Percentiles rank a stretch among this genome's conserved stretches.
These are phyloP conservation scores for Morpho helenor DNA, from an alignment of 2,888 invertebrate genomes.

Conservation along the genomic window DNA sequence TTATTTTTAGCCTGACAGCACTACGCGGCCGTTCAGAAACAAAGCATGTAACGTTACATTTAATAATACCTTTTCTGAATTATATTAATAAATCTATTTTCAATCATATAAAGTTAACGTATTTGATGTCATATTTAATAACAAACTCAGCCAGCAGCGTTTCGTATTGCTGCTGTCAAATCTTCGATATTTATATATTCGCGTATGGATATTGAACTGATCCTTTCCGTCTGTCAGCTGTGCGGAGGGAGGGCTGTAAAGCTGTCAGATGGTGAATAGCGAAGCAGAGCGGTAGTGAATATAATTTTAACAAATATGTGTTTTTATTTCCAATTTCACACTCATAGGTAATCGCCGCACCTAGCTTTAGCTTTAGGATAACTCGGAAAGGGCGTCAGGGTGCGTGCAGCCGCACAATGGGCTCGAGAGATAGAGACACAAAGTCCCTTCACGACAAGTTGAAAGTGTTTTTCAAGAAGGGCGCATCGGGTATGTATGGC, in stretches of 20 bases:
- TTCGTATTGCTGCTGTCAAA: no score
- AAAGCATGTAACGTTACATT: no score
- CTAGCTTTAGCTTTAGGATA: slow-evolving; percentile 47
- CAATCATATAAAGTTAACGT: no score
- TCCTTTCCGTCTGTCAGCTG: slow-evolving; percentile 32
- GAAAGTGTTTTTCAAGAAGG: slow-evolving; percentile 85
- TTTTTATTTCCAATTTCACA: slow-evolving; percentile 61
- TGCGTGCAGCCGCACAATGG: slow-evolving; percentile 70
- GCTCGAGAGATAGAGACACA: slow-evolving; percentile 83
- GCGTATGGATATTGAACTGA: no score
- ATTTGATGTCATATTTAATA: no score
- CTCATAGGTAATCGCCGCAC: slow-evolving; percentile 60
- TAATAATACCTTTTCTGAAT: no score
- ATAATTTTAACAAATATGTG: slow-evolving; percentile 68
- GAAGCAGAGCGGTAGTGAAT: slow-evolving; percentile 68
- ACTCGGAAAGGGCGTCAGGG: slow-evolving; percentile 36
- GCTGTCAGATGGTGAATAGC: slow-evolving; percentile 49
- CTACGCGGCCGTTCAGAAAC: no score
- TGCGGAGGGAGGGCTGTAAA: slow-evolving; percentile 34
- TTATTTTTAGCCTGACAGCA: no score
- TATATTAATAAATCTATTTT: no score
- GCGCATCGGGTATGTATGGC: slow-evolving; percentile 67
- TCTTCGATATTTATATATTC: no score
- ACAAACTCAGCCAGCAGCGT: no score
- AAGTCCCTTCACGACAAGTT: slow-evolving; percentile 85